Conservation (phyloP, 2,113 vertebrate genomes). For the Collichthys lucidus region DNA sequence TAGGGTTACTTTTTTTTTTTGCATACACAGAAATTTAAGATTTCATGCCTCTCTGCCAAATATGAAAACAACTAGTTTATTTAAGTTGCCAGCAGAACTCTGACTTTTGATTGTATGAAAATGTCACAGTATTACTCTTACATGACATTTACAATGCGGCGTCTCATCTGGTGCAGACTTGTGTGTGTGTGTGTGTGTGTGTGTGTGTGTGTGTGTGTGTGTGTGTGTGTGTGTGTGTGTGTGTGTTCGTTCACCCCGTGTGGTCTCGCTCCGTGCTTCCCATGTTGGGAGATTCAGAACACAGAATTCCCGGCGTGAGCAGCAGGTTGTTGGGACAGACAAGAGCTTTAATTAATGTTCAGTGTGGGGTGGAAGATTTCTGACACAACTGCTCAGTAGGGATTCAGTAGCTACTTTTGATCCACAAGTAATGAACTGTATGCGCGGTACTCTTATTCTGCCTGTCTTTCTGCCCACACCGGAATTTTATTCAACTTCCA, state of each 20-base stretch:
- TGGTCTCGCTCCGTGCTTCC: conserved; percentile 35
- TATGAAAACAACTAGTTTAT: neutral
- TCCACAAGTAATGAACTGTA: conserved; percentile 55
- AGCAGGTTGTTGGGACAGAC: conserved; percentile 68
- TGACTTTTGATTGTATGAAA: neutral
- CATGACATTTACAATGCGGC: conserved; percentile 7
- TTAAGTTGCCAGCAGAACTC: neutral
- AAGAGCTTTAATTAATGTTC: conserved; percentile 75
- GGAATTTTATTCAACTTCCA: conserved; percentile 6
- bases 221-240: conserved; percentile 11
- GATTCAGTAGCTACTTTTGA: conserved; percentile 51
- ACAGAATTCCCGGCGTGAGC: conserved; percentile 55
- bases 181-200: conserved; percentile 1
- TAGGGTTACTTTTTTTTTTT: no score
- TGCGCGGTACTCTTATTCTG: conserved; percentile 10
- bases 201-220: conserved; percentile 1
- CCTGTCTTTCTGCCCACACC: conserved; percentile 17
- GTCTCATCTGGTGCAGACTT: conserved; percentile 19
- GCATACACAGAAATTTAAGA: no score
- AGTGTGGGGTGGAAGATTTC: conserved; percentile 54
- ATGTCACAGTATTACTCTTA: neutral
- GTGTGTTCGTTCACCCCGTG: neutral
- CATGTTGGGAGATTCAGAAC: conserved; percentile 31
- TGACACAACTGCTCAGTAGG: conserved; percentile 61
- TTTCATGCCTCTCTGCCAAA: neutral